Evolutionary conservation across 2,888 invertebrate genomes (phyloP), one percentile per base, ranked within the genome.

Genomic region (Fissipunctia ypsillon): DNA sequence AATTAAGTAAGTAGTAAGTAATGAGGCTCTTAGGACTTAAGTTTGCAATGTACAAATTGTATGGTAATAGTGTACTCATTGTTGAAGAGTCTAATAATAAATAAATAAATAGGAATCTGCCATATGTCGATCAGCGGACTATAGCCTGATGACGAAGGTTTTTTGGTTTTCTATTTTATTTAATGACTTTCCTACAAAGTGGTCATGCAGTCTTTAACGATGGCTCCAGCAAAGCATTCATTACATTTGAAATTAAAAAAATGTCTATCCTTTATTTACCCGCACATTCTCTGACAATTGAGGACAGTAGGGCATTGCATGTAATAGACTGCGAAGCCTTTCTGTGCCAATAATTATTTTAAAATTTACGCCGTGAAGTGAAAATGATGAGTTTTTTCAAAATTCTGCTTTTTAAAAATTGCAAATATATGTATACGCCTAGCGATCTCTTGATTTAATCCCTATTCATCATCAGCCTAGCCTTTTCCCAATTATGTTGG

Each of bases 301-400:
- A 80, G 76, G 78, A 79, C 50, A 69, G 63, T 78, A 25, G 54
- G 69, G 31, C 80, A 63, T 61, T 72, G 45, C 43, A 28, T 65
- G 61, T 57, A 63, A 78, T 80, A 52, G 56, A 73, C 56, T 79
- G n/a, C 14, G 41, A 63, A 64, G 63, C 25, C 45, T 74, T 68
- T 45, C 52, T 68, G 63, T 68, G 79, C 77, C 79, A 79, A 79
- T 69, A n/a, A 63, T 48, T 65, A 64, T 72, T 71, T 19, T 22
- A 41, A 50, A 72, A 35, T 35, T 45, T 54, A 35, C 19, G 41
- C 10, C 41, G 5, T 16, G 7, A 71, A 69, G 25, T 16, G 19
- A 14, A 41, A 19, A 16, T n/a, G 0, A 16, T 28, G 28, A 12
- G 9, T 0, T n/a, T 54, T 54, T 52, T 25, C 22, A 10, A 28